phyloP scores from a whole-genome alignment of 2,113 vertebrate genomes.

The Prietella phreatophila region DNA sequence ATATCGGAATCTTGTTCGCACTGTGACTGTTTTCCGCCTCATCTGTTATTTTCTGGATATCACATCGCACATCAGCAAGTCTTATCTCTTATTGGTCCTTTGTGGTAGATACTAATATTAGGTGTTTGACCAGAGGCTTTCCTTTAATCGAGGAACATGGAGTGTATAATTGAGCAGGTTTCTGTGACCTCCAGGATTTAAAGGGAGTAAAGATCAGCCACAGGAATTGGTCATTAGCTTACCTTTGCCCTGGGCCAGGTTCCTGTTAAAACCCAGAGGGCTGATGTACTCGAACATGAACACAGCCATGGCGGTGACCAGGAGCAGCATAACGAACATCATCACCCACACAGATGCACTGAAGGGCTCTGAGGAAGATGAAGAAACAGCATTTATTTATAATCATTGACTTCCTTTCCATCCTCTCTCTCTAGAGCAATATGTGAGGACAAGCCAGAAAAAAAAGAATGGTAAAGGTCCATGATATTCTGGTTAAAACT shows the following conservation, averaged over 20 bases:
- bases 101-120: background rate
- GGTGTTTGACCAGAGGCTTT: background rate
- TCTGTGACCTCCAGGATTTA: background rate
- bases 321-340: constrained; percentile 99
- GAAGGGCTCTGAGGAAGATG: constrained; percentile 84
- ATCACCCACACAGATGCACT: constrained; percentile 99
- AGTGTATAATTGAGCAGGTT: constrained; percentile 13
- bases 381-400: constrained; percentile 55
- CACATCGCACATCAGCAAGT: background rate
- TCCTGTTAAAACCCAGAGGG: constrained; percentile 96
- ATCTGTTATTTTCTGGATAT: background rate
- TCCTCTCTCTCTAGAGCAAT: constrained; percentile 5
- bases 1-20: too few relatives aligned
- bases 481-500: background rate
- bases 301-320: constrained; percentile 95
- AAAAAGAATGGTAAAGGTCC: background rate
- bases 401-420: constrained; percentile 68
- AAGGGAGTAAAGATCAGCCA: background rate
- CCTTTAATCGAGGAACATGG: background rate
- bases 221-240: constrained; percentile 42
- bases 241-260: constrained; percentile 95
- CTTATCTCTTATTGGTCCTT: background rate
- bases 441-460: constrained; percentile 53
- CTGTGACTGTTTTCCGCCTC: background rate
- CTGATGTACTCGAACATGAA: constrained; percentile 99